These are phyloP conservation scores for Zootermopsis nevadensis DNA, from an alignment of 2,888 invertebrate genomes.

Conservation along the genomic window DNA sequence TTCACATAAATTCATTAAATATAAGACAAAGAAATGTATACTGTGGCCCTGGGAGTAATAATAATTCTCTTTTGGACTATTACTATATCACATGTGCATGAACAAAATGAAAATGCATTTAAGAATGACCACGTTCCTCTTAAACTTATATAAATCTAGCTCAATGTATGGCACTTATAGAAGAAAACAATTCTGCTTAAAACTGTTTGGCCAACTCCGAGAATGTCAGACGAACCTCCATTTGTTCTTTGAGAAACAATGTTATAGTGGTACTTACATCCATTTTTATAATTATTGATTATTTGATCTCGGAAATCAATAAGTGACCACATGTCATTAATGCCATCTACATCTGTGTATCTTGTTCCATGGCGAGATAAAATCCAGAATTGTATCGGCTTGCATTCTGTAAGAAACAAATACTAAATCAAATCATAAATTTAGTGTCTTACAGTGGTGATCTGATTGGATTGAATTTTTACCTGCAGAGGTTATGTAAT, in stretches of 20 bases:
- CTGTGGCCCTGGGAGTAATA: no score
- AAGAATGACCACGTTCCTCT: background rate
- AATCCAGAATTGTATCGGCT: conserved; percentile 11
- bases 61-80: background rate
- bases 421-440: no score
- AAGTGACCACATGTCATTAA: background rate
- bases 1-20: background rate
- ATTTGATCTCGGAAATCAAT: background rate
- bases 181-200: background rate
- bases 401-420: background rate
- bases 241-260: no score
- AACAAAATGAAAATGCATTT: background rate
- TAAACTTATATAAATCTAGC: background rate
- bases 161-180: background rate
- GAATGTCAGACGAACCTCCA: no score
- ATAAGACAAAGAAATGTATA: no score
- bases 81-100: background rate
- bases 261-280: background rate
- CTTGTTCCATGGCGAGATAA: conserved; percentile 11
- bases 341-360: background rate
- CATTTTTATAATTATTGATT: background rate
- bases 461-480: no score
- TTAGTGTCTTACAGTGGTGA: no score
- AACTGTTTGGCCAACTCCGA: no score
- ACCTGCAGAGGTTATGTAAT: no score